phyloP scores from a whole-genome alignment of 2,797 vertebrate species.

The Accipiter minullus region DNA sequence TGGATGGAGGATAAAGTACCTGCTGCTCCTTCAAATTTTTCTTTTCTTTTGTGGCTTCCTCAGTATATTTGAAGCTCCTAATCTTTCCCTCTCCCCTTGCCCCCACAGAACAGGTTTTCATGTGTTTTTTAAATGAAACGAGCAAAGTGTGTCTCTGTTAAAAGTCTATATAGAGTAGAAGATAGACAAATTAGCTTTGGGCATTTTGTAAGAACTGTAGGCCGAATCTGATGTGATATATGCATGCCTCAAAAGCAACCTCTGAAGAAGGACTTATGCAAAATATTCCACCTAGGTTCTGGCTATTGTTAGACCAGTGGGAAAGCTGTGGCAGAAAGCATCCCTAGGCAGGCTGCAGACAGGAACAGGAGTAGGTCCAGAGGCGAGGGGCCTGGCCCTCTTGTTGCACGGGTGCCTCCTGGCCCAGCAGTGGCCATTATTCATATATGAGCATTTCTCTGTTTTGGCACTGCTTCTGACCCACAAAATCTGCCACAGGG shows the following conservation, averaged over 20 bases:
- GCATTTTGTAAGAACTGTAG: not conserved
- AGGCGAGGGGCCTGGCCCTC: not conserved
- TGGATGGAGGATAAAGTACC: not conserved
- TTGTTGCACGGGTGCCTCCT: rapidly evolving
- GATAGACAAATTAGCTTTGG: not conserved
- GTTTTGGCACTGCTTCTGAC: not conserved
- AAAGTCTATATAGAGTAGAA: not conserved
- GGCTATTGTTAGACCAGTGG: not conserved
- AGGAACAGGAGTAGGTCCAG: not conserved
- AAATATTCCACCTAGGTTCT: not conserved
- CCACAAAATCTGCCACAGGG: not conserved
- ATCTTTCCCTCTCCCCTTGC: not conserved
- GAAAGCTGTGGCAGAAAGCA: not conserved
- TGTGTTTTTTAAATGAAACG: not conserved
- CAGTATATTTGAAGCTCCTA: not conserved
- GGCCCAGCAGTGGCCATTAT: not conserved
- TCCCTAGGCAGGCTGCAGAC: not conserved
- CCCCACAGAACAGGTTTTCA: not conserved
- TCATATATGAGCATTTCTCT: not conserved
- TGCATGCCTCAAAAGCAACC: not conserved
- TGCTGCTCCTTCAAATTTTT: not conserved
- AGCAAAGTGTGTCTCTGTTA: not conserved
- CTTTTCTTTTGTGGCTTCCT: not conserved
- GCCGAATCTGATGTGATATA: not conserved
- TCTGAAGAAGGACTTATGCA: not conserved